phyloP scores from a whole-genome alignment of 2,797 vertebrate species.

The Clarias fuscus region DNA sequence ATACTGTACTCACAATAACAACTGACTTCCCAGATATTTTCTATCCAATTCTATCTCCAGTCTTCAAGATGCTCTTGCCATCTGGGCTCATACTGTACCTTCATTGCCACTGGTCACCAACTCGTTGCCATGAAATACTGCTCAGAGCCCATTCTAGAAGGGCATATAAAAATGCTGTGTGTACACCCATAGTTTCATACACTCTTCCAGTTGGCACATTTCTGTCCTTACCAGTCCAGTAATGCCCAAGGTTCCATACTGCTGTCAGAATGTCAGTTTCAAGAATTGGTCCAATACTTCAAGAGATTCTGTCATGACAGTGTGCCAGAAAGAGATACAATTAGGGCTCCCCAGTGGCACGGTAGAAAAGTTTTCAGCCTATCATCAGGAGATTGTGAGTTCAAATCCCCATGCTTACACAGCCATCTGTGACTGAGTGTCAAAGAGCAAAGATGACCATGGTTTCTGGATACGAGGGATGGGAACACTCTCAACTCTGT shows the following conservation, averaged over 20 bases:
- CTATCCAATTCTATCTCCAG: neutral
- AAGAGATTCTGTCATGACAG: neutral
- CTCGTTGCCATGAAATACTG: neutral
- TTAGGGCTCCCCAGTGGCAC: neutral
- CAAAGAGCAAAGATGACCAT: neutral
- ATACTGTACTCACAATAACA: neutral
- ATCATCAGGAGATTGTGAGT: neutral
- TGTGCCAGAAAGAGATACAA: neutral
- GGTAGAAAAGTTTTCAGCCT: neutral
- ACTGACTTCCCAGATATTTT: neutral
- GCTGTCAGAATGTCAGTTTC: constrained; percentile 1
- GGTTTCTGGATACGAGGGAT: too few species aligned
- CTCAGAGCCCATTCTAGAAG: neutral
- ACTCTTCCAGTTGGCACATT: neutral
- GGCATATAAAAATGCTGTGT: neutral
- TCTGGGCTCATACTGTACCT: neutral
- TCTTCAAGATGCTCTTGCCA: neutral
- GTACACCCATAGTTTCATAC: neutral
- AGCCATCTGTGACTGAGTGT: neutral
- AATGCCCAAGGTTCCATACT: neutral
- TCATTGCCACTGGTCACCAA: neutral
- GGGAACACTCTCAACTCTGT: neutral
- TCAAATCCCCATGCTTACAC: neutral
- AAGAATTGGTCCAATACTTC: neutral
- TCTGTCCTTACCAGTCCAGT: neutral